Percentiles rank a stretch among this genome's conserved stretches.
Conservation (phyloP, 2,888 invertebrate species). For the Conops quadrifasciatus region DNA sequence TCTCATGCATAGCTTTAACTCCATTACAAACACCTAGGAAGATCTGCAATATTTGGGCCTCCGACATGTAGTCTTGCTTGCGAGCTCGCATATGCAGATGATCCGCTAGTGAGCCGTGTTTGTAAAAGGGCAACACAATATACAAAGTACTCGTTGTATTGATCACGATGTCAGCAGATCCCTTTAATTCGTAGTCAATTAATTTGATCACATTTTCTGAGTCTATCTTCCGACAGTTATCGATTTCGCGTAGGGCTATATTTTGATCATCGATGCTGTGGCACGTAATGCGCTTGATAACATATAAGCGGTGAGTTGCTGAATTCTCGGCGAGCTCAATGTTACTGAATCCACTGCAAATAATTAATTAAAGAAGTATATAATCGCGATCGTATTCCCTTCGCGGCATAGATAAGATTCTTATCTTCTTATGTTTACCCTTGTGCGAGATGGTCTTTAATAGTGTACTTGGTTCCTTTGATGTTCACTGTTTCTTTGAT, state of each 20-base stretch:
- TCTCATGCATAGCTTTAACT: constrained; percentile 77
- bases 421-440: constrained; percentile 66
- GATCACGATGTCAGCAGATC: constrained; percentile 72
- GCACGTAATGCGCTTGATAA: constrained; percentile 82
- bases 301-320: constrained; percentile 73
- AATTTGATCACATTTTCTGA: constrained; percentile 80
- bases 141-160: constrained; percentile 77
- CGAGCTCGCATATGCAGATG: constrained; percentile 72
- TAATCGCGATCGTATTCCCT: neutral
- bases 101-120: constrained; percentile 79
- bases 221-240: constrained; percentile 74
- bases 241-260: constrained; percentile 76
- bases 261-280: constrained; percentile 81
- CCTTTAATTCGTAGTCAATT: constrained; percentile 74
- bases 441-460: constrained; percentile 77
- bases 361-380: neutral
- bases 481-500: constrained; percentile 76
- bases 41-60: constrained; percentile 73
- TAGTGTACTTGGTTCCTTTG: constrained; percentile 75
- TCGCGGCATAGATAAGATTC: constrained; percentile 40
- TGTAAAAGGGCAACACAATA: constrained; percentile 79
- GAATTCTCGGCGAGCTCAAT: constrained; percentile 79
- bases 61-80: constrained; percentile 70
- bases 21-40: constrained; percentile 80
- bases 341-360: constrained; percentile 78